Evolutionary conservation across 2,888 invertebrate genomes (phyloP).

Genomic region (Cecidostiba fungosa): DNA sequence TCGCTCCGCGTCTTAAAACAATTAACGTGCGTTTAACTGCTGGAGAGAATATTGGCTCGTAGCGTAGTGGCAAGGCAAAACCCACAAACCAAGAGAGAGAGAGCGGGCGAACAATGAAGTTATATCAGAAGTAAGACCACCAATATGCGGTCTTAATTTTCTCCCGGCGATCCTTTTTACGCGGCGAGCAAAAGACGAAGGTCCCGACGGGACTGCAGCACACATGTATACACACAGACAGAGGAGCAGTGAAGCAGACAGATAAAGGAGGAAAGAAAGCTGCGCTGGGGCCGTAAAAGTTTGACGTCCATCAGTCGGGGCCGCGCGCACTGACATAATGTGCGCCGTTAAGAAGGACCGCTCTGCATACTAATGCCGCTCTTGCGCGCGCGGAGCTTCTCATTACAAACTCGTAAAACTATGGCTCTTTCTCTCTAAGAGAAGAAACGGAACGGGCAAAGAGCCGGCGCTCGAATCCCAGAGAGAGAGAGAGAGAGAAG

Average conservation of each 20-base stretch:
- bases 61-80: conserved; percentile 18
- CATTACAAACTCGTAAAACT: conserved; percentile 73
- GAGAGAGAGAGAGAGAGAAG: background rate
- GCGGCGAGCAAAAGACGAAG: conserved; percentile 6
- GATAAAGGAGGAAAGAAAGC: conserved; percentile 4
- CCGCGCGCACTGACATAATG: conserved; percentile 63
- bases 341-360: conserved; percentile 63
- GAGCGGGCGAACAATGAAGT: conserved; percentile 53
- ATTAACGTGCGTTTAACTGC: conserved; percentile 30
- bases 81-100: background rate
- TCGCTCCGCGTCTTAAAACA: conserved; percentile 26
- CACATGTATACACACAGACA: too few relatives aligned
- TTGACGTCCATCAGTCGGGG: conserved; percentile 59
- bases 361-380: conserved; percentile 66
- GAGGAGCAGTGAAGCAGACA: background rate
- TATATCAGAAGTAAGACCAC: conserved; percentile 49
- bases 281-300: conserved; percentile 56
- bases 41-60: background rate
- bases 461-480: conserved; percentile 37
- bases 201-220: background rate
- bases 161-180: conserved; percentile 45
- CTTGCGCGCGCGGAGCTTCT: conserved; percentile 64
- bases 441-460: conserved; percentile 46
- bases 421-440: conserved; percentile 37
- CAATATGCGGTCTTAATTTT: conserved; percentile 61